Base-by-base conservation (phyloP, 2,113 vertebrate genomes). In the Stigmatopora nigra region DNA sequence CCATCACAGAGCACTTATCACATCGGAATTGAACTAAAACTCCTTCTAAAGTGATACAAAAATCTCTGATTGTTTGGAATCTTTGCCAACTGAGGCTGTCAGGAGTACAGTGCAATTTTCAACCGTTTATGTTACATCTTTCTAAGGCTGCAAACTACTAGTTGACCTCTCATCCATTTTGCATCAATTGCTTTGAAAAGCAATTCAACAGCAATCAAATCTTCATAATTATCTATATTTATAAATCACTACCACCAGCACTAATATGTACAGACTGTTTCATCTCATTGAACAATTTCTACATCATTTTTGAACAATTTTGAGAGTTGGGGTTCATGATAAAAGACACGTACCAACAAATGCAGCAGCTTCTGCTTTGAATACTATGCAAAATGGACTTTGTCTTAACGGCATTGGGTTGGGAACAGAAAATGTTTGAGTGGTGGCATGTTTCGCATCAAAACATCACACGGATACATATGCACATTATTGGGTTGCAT, bases 211-310 rank as follows among this genome's bases (percentile, higher is more conserved):
- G 17, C 48, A 51, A 51, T 19, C 7, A 51, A 22, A 5, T 53
- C 19, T 22, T 15, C 53, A 56, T 5, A 56, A 13, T 15, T 15
- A 5, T 2, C 38, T n/a, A 44, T 44, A 7, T 60, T 60, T 25
- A 5, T 31, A 14, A 19, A n/a, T 44, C 20, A 41, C n/a, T 36
- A 61, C 19, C 5, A 45, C 11, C 44, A 57, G 59, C 67, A 25
- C 61, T 58, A 19, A 72, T 64, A 64, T 58, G 61, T 11, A 22
- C 53, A 52, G 31, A 19, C 57, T 67, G 31, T 64, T 45, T 49
- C 38, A 38, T 73, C 77, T 11, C 71, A 77, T 63, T 68, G 65
- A 64, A 78, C 70, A 73, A 65, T 67, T 70, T 63, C 66, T 61
- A 46, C 13, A 56, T 65, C 68, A 80, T 78, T 67, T 64, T 64